Conservation (phyloP, 2,797 vertebrate species). For the Hirundo rustica region DNA sequence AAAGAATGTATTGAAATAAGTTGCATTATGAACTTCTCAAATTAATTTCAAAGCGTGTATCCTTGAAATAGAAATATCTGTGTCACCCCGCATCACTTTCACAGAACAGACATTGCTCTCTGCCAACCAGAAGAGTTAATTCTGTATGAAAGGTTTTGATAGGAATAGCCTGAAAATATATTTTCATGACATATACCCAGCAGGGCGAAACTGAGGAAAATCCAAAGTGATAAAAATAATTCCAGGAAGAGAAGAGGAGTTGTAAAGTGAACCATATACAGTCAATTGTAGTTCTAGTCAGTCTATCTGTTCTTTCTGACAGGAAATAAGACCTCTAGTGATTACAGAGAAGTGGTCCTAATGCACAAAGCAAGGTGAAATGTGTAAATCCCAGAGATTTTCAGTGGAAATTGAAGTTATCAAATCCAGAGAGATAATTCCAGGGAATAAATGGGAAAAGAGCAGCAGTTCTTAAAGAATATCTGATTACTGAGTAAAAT, state of each 20-base stretch:
- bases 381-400: neutral
- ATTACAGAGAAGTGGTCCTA: neutral
- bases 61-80: neutral
- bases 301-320: accelerated
- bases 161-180: neutral
- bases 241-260: neutral
- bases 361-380: neutral
- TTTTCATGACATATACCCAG: neutral
- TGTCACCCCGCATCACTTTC: neutral
- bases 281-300: neutral
- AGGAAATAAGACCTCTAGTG: neutral
- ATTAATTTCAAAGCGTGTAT: neutral
- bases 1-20: neutral
- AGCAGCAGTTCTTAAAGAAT: neutral
- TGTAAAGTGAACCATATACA: neutral
- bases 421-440: neutral
- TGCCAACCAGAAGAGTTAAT: neutral
- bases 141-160: neutral
- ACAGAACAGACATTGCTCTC: neutral
- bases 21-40: neutral
- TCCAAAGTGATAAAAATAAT: neutral
- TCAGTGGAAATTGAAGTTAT: neutral
- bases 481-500: neutral
- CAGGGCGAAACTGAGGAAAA: neutral
- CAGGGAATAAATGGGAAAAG: neutral